Evolutionary conservation across 2,797 vertebrate species (phyloP).

Genomic region (Rhabdophis nuchalis): DNA sequence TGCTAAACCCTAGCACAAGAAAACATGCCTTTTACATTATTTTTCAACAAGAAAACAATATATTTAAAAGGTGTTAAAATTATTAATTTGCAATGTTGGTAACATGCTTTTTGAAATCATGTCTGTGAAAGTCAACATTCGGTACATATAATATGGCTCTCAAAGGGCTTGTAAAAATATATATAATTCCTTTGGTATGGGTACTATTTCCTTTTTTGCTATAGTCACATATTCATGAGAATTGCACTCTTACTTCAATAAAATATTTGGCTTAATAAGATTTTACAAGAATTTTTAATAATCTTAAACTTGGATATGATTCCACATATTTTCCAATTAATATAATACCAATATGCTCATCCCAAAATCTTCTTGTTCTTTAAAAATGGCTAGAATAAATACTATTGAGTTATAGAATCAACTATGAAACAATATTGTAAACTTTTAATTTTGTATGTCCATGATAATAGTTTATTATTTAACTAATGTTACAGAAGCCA

Average conservation of each 20-base stretch:
- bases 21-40: constrained; percentile 37
- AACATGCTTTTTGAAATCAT: constrained; percentile 15
- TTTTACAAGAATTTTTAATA: constrained; percentile 24
- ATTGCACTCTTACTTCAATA: not conserved
- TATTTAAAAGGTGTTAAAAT: not conserved
- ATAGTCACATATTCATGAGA: constrained; percentile 28
- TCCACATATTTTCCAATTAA: constrained; percentile 22
- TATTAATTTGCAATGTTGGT: not conserved
- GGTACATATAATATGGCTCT: not conserved
- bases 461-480: not conserved
- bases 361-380: constrained; percentile 28
- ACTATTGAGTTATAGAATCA: constrained; percentile 6
- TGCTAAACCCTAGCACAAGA: constrained; percentile 80
- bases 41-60: not conserved
- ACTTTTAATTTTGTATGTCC: not conserved
- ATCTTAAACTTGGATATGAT: constrained; percentile 23
- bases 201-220: constrained; percentile 29
- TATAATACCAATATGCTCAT: not conserved
- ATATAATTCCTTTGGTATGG: not conserved
- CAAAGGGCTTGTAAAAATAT: not conserved
- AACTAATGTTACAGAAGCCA: not conserved
- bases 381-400: constrained; percentile 15
- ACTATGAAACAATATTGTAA: constrained; percentile 20
- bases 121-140: not conserved
- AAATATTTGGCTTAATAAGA: constrained; percentile 6